Conservation (phyloP, 2,888 invertebrate species). For the Microctonus aethiopoides region DNA sequence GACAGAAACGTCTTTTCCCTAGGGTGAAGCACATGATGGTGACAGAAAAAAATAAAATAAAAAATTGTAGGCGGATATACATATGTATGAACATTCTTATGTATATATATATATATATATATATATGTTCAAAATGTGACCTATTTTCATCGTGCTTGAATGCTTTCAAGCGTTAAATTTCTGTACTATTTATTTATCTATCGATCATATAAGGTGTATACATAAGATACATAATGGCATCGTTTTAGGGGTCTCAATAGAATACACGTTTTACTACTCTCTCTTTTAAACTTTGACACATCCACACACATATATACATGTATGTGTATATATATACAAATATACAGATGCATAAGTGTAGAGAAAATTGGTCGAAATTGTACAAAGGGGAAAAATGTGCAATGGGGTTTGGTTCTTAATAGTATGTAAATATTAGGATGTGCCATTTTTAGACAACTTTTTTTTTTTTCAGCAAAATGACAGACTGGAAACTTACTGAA, state of each 20-base stretch:
- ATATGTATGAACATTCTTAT: no score
- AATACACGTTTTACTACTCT: neutral
- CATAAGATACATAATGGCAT: conserved; percentile 15
- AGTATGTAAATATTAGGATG: no score
- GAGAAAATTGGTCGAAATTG: no score
- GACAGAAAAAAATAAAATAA: neutral
- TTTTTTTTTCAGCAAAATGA: no score
- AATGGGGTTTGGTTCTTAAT: no score
- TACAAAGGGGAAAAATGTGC: no score
- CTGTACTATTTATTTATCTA: conserved; percentile 26
- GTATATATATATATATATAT: no score
- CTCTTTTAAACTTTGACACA: neutral
- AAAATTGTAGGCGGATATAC: neutral
- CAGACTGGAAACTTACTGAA: no score
- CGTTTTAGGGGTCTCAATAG: conserved; percentile 19
- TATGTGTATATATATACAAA: neutral
- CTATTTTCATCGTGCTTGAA: conserved; percentile 10
- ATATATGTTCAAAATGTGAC: neutral
- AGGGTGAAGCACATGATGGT: neutral
- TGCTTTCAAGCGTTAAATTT: neutral
- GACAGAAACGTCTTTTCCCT: neutral
- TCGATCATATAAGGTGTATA: conserved; percentile 19
- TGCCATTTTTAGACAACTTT: no score
- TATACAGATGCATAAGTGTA: neutral
- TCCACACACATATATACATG: neutral